Percentiles rank a stretch among this genome's conserved stretches.
Conservation (phyloP, 1,140 invertebrate genomes). For the Drosophila lini region DNA sequence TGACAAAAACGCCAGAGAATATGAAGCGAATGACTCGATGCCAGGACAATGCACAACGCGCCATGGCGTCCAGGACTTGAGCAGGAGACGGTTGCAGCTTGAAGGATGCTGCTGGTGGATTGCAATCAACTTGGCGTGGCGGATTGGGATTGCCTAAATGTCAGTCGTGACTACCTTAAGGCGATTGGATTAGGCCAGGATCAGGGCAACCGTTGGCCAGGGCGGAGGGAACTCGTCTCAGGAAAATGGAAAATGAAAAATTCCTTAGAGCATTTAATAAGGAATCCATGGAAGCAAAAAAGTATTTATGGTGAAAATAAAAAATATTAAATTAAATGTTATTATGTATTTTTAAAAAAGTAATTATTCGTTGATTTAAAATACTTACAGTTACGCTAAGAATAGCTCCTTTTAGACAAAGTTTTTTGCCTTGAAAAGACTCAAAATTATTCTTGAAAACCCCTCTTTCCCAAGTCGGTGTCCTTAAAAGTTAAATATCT, state of each 20-base stretch:
- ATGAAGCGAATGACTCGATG: constrained; percentile 31
- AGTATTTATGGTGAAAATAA: neutral
- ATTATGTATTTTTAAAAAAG: neutral
- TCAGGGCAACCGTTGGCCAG: neutral
- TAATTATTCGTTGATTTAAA: neutral
- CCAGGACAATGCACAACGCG: constrained; percentile 37
- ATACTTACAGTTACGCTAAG: too few relatives aligned
- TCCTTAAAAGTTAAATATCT: neutral
- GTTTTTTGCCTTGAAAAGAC: too few relatives aligned
- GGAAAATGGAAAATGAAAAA: constrained; percentile 27
- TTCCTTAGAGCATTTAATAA: constrained; percentile 20
- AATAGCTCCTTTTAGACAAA: too few relatives aligned
- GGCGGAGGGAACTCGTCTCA: neutral
- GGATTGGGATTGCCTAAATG: constrained; percentile 21
- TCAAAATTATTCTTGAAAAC: too few relatives aligned
- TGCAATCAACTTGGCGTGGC: constrained; percentile 28
- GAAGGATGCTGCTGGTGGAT: constrained; percentile 2
- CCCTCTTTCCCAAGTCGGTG: neutral
- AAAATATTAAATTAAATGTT: neutral
- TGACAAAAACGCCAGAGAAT: constrained; percentile 19
- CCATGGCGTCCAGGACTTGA: neutral
- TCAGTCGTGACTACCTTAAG: constrained; percentile 32
- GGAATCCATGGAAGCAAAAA: neutral
- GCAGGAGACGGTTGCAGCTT: neutral
- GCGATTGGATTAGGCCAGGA: constrained; percentile 36